Base-by-base conservation (phyloP, 2,113 vertebrate species). In the Vulpes vulpes region DNA sequence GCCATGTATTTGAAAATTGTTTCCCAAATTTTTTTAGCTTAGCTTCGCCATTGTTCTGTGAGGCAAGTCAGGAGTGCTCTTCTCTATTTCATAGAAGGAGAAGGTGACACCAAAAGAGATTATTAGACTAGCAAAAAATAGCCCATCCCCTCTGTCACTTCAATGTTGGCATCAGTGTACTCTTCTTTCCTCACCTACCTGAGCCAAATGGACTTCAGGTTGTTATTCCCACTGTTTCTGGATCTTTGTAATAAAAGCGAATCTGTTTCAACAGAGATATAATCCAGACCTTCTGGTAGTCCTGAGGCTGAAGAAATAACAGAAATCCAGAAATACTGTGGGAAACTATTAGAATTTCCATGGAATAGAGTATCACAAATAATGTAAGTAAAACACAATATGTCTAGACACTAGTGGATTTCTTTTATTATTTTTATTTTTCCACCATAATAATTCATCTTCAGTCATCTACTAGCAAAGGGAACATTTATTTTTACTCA, bases 11-110 rank as follows among this genome's bases (percentile, higher is more conserved):
- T 97, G 64, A 91, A 95, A 69, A 81, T 85, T 51, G 23, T 59
- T 95, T 59, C 38, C 69, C 51, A 92, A 95, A 59, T 73, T 96
- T 73, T 73, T 67, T 96, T 84, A 93, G 71, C n/a, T 94, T 89
- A 43, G 9, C 15, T 65, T 96, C 71, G 67, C 57, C 3, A 1
- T 69, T 84, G n/a, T 32, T 89, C 20, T 69, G 22, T 59, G 11
- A 89, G 65, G 32, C 49, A 55, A 74, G 20, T 32, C 74, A 82
- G 53, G 49, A 81, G 35, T 49, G 8, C 11, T 59, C 30, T 65
- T 60, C 11, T 87, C n/a, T 74, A 3, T 38, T 86, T 93, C 62
- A 67, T 11, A 80, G 32, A 88, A 82, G 17, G 60, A 8, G 59
- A 80, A 81, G 65, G 35, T 83, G 62, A 60, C 62, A 90, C 10